Base-by-base conservation (phyloP, 2,888 invertebrate genomes). In the Pollenia labialis region DNA sequence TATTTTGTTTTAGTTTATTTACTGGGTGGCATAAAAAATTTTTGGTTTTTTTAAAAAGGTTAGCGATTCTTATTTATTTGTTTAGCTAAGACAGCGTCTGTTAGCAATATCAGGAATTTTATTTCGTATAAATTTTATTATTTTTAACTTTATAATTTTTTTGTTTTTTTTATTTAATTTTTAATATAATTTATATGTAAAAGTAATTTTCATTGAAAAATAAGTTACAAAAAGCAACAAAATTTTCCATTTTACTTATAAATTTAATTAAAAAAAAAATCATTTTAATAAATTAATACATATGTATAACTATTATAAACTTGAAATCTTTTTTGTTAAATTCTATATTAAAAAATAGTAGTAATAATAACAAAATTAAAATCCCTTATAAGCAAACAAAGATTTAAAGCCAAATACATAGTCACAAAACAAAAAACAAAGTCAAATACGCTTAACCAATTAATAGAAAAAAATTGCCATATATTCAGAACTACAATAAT, bases 381-480 rank as follows among this genome's bases (percentile, higher is more conserved):
- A 69, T n/a, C 18, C 42, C 58, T 64, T 46, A 32, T 32, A 32
- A 32, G 48, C 69, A 71, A 79, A 64, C 68, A 69, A 83, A 84
- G 84, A 77, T 69, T 81, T 62, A 81, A 87, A 81, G 87, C 87
- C 87, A 87, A 87, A 87, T 81, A 86, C 58, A 74, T 69, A 82
- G 48, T 58, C 14, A 54, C 58, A 50, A 75, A 42, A 62, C 23
- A 32, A 52, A 71, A 32, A 75, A 69, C 48, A 66, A 52, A 64
- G 44, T 48, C 14, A 54, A 71, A 60, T 6, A 32, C 32, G 6
- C 32, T 32, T 32, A 71, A 23, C 16, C 46, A 72, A 77, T 54
- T 54, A 44, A 48, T 62, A 54, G 50, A 23, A 74, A 9, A 54
- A 69, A 74, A 69, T 77, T 81, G 87, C 81, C 83, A 87, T 87